phyloP scores from a whole-genome alignment of 2,888 invertebrate species.

The Thecophora atra region DNA sequence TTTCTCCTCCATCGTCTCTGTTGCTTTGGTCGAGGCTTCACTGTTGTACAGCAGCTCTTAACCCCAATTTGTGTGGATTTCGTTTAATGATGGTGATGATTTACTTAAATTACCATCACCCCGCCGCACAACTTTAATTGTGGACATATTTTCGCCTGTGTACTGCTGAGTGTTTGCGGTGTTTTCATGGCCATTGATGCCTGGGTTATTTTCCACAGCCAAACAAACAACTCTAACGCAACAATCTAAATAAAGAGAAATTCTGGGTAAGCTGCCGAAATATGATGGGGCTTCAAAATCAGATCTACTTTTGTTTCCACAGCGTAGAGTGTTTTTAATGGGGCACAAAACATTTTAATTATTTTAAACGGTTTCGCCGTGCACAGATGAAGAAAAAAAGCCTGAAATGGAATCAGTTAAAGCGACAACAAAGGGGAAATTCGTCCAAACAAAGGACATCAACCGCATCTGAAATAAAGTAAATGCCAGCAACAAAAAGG shows the following conservation, averaged over 20 bases:
- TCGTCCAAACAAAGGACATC: conserved; percentile 30
- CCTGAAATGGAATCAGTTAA: background rate
- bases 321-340: conserved; percentile 54
- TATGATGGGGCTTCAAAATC: background rate
- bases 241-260: background rate
- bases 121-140: conserved; percentile 22
- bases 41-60: conserved; percentile 43
- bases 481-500: conserved; percentile 21
- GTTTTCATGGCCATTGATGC: too few relatives aligned
- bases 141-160: conserved; percentile 1
- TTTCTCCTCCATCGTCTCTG: too few relatives aligned
- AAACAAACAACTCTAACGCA: background rate
- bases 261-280: background rate
- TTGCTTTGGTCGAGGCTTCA: background rate
- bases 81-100: conserved; percentile 22
- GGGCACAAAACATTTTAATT: conserved; percentile 62
- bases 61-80: conserved; percentile 58
- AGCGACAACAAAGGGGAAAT: background rate
- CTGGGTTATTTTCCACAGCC: too few relatives aligned
- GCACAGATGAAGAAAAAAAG: conserved; percentile 43
- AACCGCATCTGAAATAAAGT: conserved; percentile 39
- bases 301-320: conserved; percentile 17
- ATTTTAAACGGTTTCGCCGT: conserved; percentile 61
- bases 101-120: conserved; percentile 30
- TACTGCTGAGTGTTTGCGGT: too few relatives aligned